phyloP scores from a whole-genome alignment of 2,113 vertebrate species.

The Abramis brama region DNA sequence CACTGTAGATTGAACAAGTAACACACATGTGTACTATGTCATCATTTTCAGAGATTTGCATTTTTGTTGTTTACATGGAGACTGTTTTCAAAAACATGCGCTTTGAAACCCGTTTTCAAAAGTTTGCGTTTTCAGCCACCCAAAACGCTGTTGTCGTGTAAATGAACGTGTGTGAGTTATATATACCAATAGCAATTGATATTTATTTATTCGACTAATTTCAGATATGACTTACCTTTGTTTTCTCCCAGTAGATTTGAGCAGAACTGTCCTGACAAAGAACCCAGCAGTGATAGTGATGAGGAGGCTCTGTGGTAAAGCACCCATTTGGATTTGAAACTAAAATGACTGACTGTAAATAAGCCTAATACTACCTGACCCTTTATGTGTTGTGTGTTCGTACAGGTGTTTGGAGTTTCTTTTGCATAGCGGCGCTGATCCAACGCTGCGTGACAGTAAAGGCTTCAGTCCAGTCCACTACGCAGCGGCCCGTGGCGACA shows the following conservation, averaged over 20 bases:
- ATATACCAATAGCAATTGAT: neutral
- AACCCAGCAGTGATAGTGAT: conserved; percentile 78
- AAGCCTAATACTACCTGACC: neutral
- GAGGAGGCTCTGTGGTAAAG: conserved; percentile 94
- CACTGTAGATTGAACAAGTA: too few species aligned
- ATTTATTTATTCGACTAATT: neutral
- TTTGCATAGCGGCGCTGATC: conserved; percentile 93
- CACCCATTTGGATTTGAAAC: neutral
- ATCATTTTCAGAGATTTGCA: too few species aligned
- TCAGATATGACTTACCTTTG: neutral
- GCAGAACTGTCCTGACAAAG: conserved; percentile 75
- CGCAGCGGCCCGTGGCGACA: conserved; percentile 92
- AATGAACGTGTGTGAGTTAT: too few species aligned
- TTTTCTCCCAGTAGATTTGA: conserved; percentile 74
- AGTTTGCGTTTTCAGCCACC: too few species aligned
- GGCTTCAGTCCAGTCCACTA: conserved; percentile 97
- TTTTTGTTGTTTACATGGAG: too few species aligned
- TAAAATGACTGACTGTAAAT: neutral
- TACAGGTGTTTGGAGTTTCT: conserved; percentile 92
- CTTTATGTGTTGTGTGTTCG: neutral
- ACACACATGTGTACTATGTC: too few species aligned
- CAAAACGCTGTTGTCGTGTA: too few species aligned
- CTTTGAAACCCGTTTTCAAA: too few species aligned
- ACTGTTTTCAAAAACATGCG: too few species aligned
- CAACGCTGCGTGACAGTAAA: conserved; percentile 88